Conservation (phyloP, 2,888 invertebrate genomes). For the Sisyra nigra region DNA sequence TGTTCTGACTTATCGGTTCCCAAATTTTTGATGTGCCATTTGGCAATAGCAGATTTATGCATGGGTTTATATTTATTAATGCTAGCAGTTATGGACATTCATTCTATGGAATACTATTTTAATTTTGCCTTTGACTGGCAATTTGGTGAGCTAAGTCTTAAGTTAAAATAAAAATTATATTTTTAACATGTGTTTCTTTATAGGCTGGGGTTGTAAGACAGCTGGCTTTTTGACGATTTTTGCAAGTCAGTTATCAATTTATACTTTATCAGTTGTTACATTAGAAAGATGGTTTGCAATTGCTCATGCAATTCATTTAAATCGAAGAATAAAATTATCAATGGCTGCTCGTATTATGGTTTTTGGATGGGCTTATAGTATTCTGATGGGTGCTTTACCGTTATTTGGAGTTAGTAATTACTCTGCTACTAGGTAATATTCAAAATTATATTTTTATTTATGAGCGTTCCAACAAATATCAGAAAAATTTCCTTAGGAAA, state of each 20-base stretch:
- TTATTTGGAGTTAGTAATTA: slow-evolving; percentile 74
- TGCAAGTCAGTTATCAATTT: slow-evolving; percentile 73
- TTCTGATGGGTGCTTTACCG: slow-evolving; percentile 63
- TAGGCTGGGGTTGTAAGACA: slow-evolving; percentile 63
- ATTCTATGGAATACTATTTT: slow-evolving; percentile 74
- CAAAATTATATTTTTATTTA: neutral
- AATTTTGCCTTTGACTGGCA: slow-evolving; percentile 88
- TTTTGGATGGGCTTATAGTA: slow-evolving; percentile 63
- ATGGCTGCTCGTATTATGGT: slow-evolving; percentile 62
- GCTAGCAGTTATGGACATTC: slow-evolving; percentile 68
- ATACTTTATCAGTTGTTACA: slow-evolving; percentile 73
- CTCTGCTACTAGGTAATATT: slow-evolving; percentile 54
- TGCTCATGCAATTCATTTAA: slow-evolving; percentile 66
- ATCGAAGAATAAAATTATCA: slow-evolving; percentile 56
- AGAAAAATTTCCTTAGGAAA: neutral
- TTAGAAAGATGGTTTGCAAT: slow-evolving; percentile 75
- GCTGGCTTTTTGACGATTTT: slow-evolving; percentile 83
- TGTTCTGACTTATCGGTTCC: slow-evolving; percentile 41
- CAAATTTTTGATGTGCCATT: slow-evolving; percentile 61
- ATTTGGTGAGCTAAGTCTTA: slow-evolving; percentile 32
- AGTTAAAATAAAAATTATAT: too few relatives aligned
- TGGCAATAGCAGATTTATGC: slow-evolving; percentile 78
- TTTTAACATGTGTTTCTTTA: slow-evolving; percentile 2
- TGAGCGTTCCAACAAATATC: neutral
- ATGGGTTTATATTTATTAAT: slow-evolving; percentile 73